Evolutionary conservation across 2,797 vertebrate species (phyloP).

Genomic region (Sylvilagus floridanus): DNA sequence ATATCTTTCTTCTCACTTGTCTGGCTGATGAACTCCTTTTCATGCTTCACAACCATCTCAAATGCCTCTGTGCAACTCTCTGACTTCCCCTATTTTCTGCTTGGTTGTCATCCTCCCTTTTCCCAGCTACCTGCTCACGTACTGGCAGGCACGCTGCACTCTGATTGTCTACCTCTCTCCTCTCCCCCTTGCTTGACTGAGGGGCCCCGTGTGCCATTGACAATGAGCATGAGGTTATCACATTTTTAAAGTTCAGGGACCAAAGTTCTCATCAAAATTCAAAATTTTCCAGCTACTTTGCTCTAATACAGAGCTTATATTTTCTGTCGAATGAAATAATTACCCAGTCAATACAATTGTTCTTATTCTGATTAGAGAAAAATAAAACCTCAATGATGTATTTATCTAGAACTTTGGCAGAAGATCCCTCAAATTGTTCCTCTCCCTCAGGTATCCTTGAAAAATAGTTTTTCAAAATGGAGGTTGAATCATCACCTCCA

Average conservation of each 20-base stretch:
- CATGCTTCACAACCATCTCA: neutral
- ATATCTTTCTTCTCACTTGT: neutral
- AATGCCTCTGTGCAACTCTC: neutral
- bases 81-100: neutral
- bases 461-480: conserved; percentile 40
- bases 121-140: neutral
- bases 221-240: neutral
- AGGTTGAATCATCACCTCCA: neutral
- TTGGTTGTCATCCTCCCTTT: neutral
- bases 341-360: neutral
- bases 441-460: neutral
- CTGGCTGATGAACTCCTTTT: neutral
- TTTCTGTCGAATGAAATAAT: neutral
- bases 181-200: neutral
- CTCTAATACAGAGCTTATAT: neutral
- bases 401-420: conserved; percentile 5
- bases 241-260: neutral
- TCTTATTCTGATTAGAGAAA: conserved; percentile 13
- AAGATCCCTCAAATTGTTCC: neutral
- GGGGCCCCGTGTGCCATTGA: neutral
- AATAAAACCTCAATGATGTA: neutral
- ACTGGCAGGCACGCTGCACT: rapidly evolving
- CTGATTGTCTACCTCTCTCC: neutral
- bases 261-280: neutral
- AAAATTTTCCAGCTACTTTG: neutral